Evolutionary conservation across 2,797 vertebrate genomes (phyloP).

Genomic region (Zalophus californianus): DNA sequence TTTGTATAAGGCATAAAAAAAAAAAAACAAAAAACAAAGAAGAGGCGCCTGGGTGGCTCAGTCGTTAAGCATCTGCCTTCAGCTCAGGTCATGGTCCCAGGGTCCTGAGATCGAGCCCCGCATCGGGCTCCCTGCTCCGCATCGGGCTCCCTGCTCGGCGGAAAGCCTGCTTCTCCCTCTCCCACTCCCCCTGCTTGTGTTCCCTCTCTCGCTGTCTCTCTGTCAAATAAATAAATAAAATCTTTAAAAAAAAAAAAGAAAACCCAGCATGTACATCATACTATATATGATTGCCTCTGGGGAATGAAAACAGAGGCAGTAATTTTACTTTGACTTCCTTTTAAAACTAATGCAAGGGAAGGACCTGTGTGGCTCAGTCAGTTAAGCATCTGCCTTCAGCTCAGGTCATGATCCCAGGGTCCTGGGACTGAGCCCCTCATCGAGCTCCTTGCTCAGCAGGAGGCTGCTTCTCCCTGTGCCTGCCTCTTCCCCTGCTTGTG

Average conservation of each 20-base stretch:
- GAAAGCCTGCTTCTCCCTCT: too few relatives aligned
- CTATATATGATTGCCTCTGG: background rate
- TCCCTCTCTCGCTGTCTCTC: too few relatives aligned
- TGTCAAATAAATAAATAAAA: too few relatives aligned
- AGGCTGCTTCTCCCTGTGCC: background rate
- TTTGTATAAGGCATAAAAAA: background rate
- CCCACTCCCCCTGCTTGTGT: too few relatives aligned
- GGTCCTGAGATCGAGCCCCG: too few relatives aligned
- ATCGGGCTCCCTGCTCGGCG: too few relatives aligned
- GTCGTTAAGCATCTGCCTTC: too few relatives aligned
- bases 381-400: background rate
- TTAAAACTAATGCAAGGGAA: background rate
- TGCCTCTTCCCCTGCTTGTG: too few relatives aligned
- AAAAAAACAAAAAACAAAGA: background rate
- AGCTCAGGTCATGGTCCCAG: too few relatives aligned
- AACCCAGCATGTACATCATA: background rate
- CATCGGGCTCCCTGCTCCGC: too few relatives aligned
- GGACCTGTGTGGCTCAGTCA: background rate
- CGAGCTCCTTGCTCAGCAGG: background rate
- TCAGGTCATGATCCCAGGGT: background rate
- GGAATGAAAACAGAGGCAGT: background rate
- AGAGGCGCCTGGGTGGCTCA: too few relatives aligned
- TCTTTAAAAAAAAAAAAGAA: background rate
- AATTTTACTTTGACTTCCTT: background rate
- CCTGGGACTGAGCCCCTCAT: background rate